phyloP scores from a whole-genome alignment of 2,113 vertebrate genomes.

The Dendrocopos noguchii region DNA sequence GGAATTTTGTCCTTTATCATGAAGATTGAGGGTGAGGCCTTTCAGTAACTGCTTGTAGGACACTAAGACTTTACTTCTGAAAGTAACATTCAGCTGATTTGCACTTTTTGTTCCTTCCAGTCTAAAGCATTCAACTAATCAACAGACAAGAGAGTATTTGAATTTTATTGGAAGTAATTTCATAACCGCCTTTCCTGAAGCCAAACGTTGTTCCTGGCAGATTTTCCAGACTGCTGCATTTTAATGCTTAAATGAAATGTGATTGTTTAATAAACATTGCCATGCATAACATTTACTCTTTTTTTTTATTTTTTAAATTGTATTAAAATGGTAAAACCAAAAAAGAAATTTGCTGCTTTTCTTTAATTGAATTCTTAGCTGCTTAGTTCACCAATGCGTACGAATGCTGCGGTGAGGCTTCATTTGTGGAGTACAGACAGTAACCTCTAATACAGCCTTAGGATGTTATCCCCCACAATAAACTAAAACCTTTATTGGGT shows the following conservation, averaged over 20 bases:
- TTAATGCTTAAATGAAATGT: conserved; percentile 74
- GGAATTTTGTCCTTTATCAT: conserved; percentile 50
- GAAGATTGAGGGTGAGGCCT: conserved; percentile 51
- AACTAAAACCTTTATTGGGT: not conserved
- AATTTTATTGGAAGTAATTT: conserved; percentile 65
- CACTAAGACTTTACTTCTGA: conserved; percentile 59
- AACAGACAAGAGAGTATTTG: conserved; percentile 55
- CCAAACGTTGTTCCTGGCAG: conserved; percentile 71
- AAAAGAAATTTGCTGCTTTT: conserved; percentile 57
- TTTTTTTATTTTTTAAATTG: conserved; percentile 41
- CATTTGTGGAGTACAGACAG: not conserved
- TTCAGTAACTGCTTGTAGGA: conserved; percentile 67
- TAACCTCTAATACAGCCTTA: not conserved
- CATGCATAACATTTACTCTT: conserved; percentile 66
- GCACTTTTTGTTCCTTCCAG: conserved; percentile 63
- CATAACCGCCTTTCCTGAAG: conserved; percentile 71
- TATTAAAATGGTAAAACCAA: conserved; percentile 71
- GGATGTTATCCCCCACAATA: too few species aligned
- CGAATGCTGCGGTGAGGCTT: not conserved
- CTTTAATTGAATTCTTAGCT: conserved; percentile 38
- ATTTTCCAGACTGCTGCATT: conserved; percentile 66
- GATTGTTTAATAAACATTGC: conserved; percentile 70
- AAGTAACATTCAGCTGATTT: conserved; percentile 57
- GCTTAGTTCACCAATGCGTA: not conserved
- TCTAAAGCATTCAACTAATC: conserved; percentile 71